Evolutionary conservation across 30 jellyfish, hydroid and myxozoan species (phyloP).

Genomic region (Aurelia aurita complex sp. Pacific): DNA sequence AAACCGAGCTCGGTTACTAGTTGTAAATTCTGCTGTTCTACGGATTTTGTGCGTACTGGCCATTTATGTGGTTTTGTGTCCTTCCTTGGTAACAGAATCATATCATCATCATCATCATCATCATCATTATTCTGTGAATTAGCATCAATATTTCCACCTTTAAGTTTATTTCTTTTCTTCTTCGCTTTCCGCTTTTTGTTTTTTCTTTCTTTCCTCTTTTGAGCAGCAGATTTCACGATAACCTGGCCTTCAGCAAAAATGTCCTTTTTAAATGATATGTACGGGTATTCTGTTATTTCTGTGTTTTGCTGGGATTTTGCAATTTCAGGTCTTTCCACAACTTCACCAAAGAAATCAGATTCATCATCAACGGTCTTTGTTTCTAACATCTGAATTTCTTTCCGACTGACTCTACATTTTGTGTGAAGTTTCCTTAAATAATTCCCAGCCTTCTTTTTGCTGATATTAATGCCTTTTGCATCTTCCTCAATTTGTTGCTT

Average conservation of each 20-base stretch:
- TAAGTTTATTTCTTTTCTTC: slow-evolving; percentile 9
- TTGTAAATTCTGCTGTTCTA: background rate
- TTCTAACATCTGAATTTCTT: slow-evolving; percentile 8
- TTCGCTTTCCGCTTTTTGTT: slow-evolving; percentile 9
- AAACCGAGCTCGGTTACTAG: background rate
- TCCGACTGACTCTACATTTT: slow-evolving; percentile 45
- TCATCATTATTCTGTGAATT: background rate
- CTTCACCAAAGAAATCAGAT: slow-evolving; percentile 39
- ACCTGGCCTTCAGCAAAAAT: background rate
- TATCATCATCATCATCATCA: slow-evolving; percentile 11
- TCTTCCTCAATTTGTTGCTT: background rate
- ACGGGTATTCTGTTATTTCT: background rate
- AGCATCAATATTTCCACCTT: background rate
- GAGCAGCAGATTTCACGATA: background rate
- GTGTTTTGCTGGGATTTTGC: background rate
- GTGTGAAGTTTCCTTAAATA: slow-evolving; percentile 21
- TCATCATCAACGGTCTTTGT: background rate
- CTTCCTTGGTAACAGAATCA: slow-evolving; percentile 25
- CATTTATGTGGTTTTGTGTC: slow-evolving; percentile 50
- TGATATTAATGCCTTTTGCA: background rate
- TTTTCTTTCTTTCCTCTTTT: background rate
- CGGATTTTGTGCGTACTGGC: slow-evolving; percentile 41
- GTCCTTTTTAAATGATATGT: background rate
- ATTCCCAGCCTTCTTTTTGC: slow-evolving; percentile 41
- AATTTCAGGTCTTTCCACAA: slow-evolving; percentile 10